A percentile compares a stretch with the other conserved stretches of the same genome.
These are phyloP conservation scores for Agrypnia vestita DNA, from an alignment of 1,140 invertebrate genomes.

Conservation along the genomic window DNA sequence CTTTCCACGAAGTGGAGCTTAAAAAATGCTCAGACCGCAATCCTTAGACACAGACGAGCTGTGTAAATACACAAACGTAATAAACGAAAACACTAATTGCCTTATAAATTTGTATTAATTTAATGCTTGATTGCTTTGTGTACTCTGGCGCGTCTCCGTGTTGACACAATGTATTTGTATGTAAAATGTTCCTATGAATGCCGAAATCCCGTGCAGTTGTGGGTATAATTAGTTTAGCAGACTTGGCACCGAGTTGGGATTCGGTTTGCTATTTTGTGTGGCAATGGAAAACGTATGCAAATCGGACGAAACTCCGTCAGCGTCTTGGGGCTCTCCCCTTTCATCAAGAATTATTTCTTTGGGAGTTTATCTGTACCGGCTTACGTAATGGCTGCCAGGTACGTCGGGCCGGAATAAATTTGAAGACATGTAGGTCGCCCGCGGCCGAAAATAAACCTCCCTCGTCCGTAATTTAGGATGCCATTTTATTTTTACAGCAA, in stretches of 20 bases:
- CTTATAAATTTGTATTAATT: conserved; percentile 43
- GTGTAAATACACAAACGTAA: conserved; percentile 12
- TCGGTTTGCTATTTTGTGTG: conserved; percentile 12
- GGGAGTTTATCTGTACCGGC: conserved; percentile 4
- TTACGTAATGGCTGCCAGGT: not conserved
- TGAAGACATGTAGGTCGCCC: not conserved
- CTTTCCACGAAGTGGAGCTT: not conserved
- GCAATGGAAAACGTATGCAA: conserved; percentile 30
- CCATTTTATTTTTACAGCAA: not conserved
- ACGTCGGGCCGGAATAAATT: not conserved
- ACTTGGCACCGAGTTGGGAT: not conserved
- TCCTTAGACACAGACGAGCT: not conserved
- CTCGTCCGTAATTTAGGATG: not conserved
- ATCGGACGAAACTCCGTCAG: not conserved
- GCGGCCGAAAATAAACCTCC: not conserved
- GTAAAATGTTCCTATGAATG: conserved; percentile 21
- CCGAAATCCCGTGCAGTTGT: not conserved
- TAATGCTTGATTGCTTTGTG: conserved; percentile 29
- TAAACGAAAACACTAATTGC: conserved; percentile 36
- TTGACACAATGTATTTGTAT: conserved; percentile 30
- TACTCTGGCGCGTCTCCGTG: conserved; percentile 23
- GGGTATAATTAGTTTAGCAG: not conserved
- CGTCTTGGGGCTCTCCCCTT: not conserved
- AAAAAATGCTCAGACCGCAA: not conserved
- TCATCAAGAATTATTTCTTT: not conserved